Percentiles rank a stretch among this genome's conserved stretches.
These are phyloP conservation scores for Spodoptera exigua DNA, from an alignment of 2,888 invertebrate species.

Conservation along the genomic window DNA sequence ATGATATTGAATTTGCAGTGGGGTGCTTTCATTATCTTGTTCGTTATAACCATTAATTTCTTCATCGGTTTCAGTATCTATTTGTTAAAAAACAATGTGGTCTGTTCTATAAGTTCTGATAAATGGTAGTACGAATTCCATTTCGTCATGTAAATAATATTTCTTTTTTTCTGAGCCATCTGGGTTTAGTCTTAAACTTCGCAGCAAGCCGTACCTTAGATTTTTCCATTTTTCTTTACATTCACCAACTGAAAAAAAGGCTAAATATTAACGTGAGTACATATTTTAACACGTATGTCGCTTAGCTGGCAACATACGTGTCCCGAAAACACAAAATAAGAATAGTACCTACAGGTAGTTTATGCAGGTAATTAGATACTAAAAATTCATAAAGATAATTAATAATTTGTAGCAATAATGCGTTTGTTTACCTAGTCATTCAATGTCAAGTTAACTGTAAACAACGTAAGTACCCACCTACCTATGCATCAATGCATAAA, in stretches of 20 bases:
- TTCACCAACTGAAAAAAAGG: constrained; percentile 64
- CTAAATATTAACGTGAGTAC: no score
- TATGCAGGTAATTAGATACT: no score
- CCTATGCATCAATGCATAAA: no score
- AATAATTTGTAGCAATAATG: no score
- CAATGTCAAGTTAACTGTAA: background rate
- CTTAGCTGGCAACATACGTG: background rate
- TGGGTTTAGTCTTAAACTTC: constrained; percentile 65
- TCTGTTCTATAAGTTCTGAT: constrained; percentile 58
- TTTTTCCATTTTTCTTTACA: constrained; percentile 74
- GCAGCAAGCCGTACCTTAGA: constrained; percentile 67
- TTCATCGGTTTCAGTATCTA: constrained; percentile 61
- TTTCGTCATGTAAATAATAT: constrained; percentile 69
- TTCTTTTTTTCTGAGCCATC: constrained; percentile 66
- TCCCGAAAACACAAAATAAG: constrained; percentile 1
- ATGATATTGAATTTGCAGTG: constrained; percentile 34
- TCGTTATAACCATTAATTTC: constrained; percentile 50
- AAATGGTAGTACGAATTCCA: constrained; percentile 69
- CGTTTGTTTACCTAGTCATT: background rate
- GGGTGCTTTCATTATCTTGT: constrained; percentile 26
- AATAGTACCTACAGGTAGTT: no score
- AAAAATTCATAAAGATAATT: no score
- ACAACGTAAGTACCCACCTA: no score
- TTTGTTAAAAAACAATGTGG: constrained; percentile 31
- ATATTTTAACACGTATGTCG: no score